Percentiles rank a stretch among this genome's conserved stretches.
These are phyloP conservation scores for Ectemnius continuus DNA, from an alignment of 2,888 invertebrate genomes.

Conservation along the genomic window DNA sequence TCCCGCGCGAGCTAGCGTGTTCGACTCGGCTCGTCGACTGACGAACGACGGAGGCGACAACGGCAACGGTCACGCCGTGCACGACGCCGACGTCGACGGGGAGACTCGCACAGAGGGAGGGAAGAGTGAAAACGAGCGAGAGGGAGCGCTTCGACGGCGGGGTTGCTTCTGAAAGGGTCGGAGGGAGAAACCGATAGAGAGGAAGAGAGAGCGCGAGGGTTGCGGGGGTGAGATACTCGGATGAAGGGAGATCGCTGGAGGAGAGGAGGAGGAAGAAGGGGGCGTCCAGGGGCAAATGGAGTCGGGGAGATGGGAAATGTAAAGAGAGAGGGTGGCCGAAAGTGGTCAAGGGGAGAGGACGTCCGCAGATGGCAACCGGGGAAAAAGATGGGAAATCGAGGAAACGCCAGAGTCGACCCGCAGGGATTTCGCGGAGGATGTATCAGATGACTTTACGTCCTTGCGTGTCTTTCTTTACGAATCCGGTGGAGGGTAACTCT, in stretches of 20 bases:
- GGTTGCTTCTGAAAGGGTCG: not conserved
- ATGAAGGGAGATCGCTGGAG: slow-evolving; percentile 1
- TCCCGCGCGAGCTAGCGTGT: slow-evolving; percentile 43
- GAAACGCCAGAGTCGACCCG: not conserved
- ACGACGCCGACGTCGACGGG: slow-evolving; percentile 33
- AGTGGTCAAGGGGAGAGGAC: slow-evolving; percentile 3
- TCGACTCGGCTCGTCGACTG: slow-evolving; percentile 58
- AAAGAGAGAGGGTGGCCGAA: slow-evolving; percentile 8
- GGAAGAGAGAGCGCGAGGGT: not conserved
- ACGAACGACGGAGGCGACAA: slow-evolving; percentile 26
- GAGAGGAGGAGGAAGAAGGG: not conserved
- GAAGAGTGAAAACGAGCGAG: not conserved
- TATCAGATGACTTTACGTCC: slow-evolving; percentile 1
- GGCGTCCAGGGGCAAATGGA: slow-evolving; percentile 3
- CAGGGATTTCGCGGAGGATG: not conserved
- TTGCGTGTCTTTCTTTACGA: not conserved
- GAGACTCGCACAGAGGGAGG: not conserved
- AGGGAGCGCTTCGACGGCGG: not conserved
- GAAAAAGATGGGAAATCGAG: not conserved
- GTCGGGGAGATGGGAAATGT: slow-evolving; percentile 7
- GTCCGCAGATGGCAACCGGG: not conserved
- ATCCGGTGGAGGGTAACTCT: not conserved
- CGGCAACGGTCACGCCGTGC: slow-evolving; percentile 14
- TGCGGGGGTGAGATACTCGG: not conserved
- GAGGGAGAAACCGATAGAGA: not conserved